These are phyloP conservation scores for Rostratula benghalensis DNA, from an alignment of 2,113 vertebrate species.

Conservation along the genomic window DNA sequence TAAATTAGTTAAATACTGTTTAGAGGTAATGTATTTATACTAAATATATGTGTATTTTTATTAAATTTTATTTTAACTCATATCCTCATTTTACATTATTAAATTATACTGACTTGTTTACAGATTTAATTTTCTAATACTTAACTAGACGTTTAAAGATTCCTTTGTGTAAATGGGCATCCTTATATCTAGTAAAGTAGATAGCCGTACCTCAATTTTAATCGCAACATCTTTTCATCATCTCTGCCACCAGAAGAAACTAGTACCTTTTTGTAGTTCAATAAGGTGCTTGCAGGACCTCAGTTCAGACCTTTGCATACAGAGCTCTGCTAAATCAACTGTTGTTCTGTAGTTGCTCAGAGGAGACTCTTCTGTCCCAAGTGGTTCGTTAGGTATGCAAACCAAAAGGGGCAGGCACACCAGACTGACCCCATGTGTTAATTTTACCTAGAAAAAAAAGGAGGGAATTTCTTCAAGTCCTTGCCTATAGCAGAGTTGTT, in stretches of 20 bases:
- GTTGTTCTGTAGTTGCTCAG: neutral
- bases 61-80: neutral
- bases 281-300: neutral
- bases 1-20: neutral
- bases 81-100: neutral
- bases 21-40: neutral
- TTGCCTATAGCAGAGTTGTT: neutral
- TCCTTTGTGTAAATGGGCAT: neutral
- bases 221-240: neutral
- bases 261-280: neutral
- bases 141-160: neutral
- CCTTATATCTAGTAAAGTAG: neutral
- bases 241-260: neutral
- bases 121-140: neutral
- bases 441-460: neutral
- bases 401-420: neutral
- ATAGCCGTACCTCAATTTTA: neutral
- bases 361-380: neutral
- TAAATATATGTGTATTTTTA: neutral
- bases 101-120: neutral
- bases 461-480: neutral
- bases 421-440: neutral
- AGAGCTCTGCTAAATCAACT: neutral
- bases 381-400: neutral
- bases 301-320: neutral